A percentile compares a stretch with the other conserved stretches of the same genome.
Conservation (phyloP, 2,113 vertebrate species). For the Hystrix brachyura region DNA sequence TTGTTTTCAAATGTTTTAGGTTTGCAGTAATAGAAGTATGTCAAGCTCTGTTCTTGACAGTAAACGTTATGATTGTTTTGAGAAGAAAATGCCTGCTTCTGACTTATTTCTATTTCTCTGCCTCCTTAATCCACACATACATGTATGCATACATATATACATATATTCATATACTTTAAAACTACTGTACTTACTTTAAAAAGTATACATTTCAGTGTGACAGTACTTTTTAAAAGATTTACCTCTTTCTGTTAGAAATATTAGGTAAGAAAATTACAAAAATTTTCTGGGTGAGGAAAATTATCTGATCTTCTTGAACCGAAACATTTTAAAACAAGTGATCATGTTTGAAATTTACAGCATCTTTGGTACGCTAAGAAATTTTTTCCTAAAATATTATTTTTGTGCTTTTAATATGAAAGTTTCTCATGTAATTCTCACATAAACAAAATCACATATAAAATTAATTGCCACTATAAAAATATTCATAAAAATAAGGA, state of each 20-base stretch:
- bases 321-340: not conserved
- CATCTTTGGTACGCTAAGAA: not conserved
- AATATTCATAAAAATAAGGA: not conserved
- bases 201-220: not conserved
- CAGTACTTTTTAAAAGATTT: not conserved
- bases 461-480: not conserved
- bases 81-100: not conserved
- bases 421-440: not conserved
- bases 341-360: not conserved
- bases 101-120: not conserved
- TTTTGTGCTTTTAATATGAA: not conserved
- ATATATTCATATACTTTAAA: no score
- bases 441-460: not conserved
- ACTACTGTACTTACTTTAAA: not conserved
- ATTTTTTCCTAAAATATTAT: not conserved
- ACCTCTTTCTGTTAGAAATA: not conserved
- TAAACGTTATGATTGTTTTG: not conserved
- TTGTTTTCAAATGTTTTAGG: not conserved
- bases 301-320: not conserved
- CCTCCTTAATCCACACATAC: no score
- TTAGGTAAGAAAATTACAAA: not conserved
- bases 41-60: no score
- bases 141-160: rapidly evolving
- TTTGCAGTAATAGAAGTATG: not conserved
- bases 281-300: not conserved